These are phyloP conservation scores for Muschampia plurimacula DNA, from an alignment of 2,888 invertebrate species.

Conservation along the genomic window DNA sequence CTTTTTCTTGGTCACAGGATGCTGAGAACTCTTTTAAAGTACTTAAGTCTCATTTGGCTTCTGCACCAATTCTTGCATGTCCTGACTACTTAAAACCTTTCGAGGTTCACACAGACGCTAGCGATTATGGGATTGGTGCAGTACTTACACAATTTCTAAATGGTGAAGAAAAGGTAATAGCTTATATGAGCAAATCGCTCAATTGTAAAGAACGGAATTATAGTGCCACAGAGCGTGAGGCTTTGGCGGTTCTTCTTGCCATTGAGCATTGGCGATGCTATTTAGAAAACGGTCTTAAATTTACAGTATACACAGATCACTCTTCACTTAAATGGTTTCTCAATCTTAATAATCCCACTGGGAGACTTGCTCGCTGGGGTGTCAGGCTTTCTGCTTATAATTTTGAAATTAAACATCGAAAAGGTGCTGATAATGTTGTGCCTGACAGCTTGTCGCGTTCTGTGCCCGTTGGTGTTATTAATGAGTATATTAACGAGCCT, in stretches of 20 bases:
- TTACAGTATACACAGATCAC: slow-evolving; percentile 43
- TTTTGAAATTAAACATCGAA: slow-evolving; percentile 48
- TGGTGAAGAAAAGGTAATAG: slow-evolving; percentile 38
- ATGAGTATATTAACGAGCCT: too few species aligned
- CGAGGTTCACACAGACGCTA: too few species aligned
- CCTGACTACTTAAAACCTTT: too few species aligned
- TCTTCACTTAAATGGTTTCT: slow-evolving; percentile 44
- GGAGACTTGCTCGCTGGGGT: slow-evolving; percentile 50
- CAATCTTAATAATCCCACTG: slow-evolving; percentile 43
- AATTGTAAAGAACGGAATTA: slow-evolving; percentile 39
- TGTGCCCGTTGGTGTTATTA: background rate
- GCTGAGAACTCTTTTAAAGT: too few species aligned
- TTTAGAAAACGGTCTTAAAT: slow-evolving; percentile 38
- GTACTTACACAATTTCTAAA: slow-evolving; percentile 39
- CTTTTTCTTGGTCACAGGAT: too few species aligned
- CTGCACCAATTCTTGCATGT: too few species aligned
- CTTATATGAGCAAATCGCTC: slow-evolving; percentile 39
- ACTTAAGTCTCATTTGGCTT: too few species aligned
- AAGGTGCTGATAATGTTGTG: slow-evolving; percentile 47
- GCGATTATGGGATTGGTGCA: slow-evolving; percentile 22
- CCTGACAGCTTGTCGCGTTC: slow-evolving; percentile 47
- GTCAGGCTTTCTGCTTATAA: slow-evolving; percentile 47
- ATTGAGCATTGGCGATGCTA: slow-evolving; percentile 43
- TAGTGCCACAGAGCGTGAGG: slow-evolving; percentile 40
- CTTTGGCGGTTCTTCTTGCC: slow-evolving; percentile 39